These are phyloP conservation scores for Helostoma temminkii DNA, from an alignment of 2,797 vertebrate genomes.

Conservation along the genomic window DNA sequence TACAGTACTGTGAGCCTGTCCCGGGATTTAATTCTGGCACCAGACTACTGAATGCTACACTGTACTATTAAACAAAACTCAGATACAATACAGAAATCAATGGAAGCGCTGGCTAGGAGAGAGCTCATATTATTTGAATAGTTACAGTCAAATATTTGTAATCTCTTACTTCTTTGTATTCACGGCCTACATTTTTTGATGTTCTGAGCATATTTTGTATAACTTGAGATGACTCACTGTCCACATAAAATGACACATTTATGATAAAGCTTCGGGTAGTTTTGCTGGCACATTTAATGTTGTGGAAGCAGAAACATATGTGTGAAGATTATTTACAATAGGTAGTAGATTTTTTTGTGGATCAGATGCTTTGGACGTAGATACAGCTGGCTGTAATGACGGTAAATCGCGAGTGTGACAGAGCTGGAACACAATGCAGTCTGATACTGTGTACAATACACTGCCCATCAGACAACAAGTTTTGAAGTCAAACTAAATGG, in stretches of 20 bases:
- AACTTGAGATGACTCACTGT: not conserved
- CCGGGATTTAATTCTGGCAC: not conserved
- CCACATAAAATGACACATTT: too few relatives aligned
- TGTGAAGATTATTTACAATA: too few relatives aligned
- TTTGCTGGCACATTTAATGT: too few relatives aligned
- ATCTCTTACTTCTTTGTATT: not conserved
- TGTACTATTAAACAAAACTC: not conserved
- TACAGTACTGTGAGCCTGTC: too few relatives aligned
- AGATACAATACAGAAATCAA: not conserved
- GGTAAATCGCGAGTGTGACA: not conserved
- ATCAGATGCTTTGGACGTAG: not conserved
- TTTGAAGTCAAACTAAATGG: not conserved
- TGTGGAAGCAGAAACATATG: too few relatives aligned
- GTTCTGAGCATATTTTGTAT: not conserved
- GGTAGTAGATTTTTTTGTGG: too few relatives aligned
- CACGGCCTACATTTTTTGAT: not conserved
- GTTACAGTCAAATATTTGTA: not conserved
- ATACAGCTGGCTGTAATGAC: not conserved
- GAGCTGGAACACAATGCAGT: not conserved
- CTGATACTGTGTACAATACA: too few relatives aligned
- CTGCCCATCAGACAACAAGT: too few relatives aligned
- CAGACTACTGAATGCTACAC: constrained; percentile 2
- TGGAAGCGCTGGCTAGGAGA: not conserved
- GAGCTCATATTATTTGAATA: not conserved
- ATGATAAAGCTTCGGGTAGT: too few relatives aligned